Evolutionary conservation across 1,140 invertebrate species (phyloP), one percentile per base, ranked within the genome.

Genomic region (Panulirus ornatus): DNA sequence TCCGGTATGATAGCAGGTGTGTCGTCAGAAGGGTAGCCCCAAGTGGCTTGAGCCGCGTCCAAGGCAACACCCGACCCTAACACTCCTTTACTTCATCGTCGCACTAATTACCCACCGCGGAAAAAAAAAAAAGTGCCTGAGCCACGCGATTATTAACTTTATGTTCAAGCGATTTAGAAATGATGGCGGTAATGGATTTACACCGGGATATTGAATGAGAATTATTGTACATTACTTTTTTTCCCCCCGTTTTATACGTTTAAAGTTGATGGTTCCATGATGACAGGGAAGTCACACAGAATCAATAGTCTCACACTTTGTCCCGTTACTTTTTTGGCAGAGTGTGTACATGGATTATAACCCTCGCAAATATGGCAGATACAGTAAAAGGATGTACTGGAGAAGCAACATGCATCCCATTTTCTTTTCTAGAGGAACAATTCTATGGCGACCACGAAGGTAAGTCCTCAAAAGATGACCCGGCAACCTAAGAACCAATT

Each of bases 131-230:
- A n/a, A n/a, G n/a, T n/a, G n/a, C 58, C n/a, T 27, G 58, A 30
- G 58, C 30, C 30, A 66, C 6, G 58, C n/a, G 58, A 66, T 66
- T 66, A 66, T 66, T 66, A 66, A 66, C 58, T 66, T 30, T 66
- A 66, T 66, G 58, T 30, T 66, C 27, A 30, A 27, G 58, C 27
- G 58, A 66, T 66, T 66, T 66, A 66, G 58, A 66, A 30, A 27
- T 66, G 58, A 66, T 66, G 58, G 5, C 22, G 58, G n/a, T 66
- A 66, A 66, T 66, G 58, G 58, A 66, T 66, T 66, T 30, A 66
- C 58, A 66, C 30, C 6, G 58, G 58, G 58, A 66, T 66, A 66
- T 66, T 66, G 58, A 30, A 66, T 30, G 58, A 66, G 27, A 66
- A 66, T 66, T 66, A 66, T 66, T 30, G 58, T 30, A 30, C 58